Conservation (phyloP, 1,140 invertebrate species). For the Euura lappo region DNA sequence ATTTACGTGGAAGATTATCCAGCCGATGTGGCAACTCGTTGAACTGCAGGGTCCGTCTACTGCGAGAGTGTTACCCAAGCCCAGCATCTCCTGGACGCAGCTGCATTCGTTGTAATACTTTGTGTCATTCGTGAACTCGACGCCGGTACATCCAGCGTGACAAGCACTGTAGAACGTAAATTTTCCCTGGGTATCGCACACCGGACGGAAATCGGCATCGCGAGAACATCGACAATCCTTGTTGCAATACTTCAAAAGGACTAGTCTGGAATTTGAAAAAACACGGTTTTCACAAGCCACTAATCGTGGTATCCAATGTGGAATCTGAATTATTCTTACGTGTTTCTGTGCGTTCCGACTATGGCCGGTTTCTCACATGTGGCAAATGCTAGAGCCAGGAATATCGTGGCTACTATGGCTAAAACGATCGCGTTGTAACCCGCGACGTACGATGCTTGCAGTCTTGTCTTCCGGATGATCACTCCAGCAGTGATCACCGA, state of each 20-base stretch:
- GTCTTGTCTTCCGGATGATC: constrained; percentile 66
- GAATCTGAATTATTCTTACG: constrained; percentile 41
- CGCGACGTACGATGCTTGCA: constrained; percentile 61
- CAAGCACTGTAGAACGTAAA: constrained; percentile 73
- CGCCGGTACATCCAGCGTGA: constrained; percentile 69
- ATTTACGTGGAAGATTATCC: constrained; percentile 63
- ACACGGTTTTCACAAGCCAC: constrained; percentile 11
- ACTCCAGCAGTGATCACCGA: constrained; percentile 68
- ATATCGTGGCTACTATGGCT: constrained; percentile 57
- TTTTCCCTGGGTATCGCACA: constrained; percentile 65
- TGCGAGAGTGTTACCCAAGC: constrained; percentile 45
- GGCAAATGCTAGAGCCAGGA: constrained; percentile 66
- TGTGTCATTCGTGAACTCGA: constrained; percentile 47
- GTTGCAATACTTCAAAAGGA: constrained; percentile 65
- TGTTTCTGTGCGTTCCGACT: constrained; percentile 48
- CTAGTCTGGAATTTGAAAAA: background rate
- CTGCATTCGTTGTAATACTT: constrained; percentile 62
- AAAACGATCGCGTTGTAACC: constrained; percentile 65
- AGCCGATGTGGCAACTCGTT: constrained; percentile 58
- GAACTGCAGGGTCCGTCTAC: constrained; percentile 64
- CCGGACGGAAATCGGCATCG: constrained; percentile 68
- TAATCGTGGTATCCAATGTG: constrained; percentile 1
- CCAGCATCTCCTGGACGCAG: constrained; percentile 52
- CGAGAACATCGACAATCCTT: constrained; percentile 66
- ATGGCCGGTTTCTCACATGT: constrained; percentile 63